Conservation (phyloP, 1,140 invertebrate species). For the Phortica variegata region DNA sequence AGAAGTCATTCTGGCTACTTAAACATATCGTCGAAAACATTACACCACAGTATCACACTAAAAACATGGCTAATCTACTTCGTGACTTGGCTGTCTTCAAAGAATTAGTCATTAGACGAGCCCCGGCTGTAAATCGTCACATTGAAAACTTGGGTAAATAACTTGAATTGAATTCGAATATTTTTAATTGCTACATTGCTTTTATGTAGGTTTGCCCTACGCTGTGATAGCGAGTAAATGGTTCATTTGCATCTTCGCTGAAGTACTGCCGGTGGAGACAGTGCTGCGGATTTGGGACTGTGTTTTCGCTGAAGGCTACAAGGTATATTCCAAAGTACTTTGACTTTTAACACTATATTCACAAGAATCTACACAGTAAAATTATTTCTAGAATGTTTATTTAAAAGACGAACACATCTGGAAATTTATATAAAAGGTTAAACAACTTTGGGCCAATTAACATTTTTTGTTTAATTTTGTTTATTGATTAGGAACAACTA, state of each 20-base stretch:
- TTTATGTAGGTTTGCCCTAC: slow-evolving; percentile 69
- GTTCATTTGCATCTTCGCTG: slow-evolving; percentile 91
- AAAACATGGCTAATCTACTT: slow-evolving; percentile 83
- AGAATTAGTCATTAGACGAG: slow-evolving; percentile 77
- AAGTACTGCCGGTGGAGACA: slow-evolving; percentile 89
- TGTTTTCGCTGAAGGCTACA: slow-evolving; percentile 90
- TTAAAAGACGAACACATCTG: neutral
- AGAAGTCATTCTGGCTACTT: slow-evolving; percentile 87
- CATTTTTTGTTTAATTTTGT: too few species aligned
- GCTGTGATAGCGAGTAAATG: slow-evolving; percentile 87
- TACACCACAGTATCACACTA: slow-evolving; percentile 84
- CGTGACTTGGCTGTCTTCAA: slow-evolving; percentile 85
- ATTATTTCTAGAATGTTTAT: too few species aligned
- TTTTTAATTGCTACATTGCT: neutral
- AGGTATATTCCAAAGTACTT: slow-evolving; percentile 62
- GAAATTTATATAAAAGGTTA: neutral
- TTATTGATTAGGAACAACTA: too few species aligned
- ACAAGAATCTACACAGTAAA: neutral
- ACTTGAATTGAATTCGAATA: neutral
- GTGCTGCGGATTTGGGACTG: slow-evolving; percentile 93
- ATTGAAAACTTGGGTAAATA: slow-evolving; percentile 67
- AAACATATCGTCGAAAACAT: slow-evolving; percentile 84
- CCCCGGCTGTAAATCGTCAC: slow-evolving; percentile 77
- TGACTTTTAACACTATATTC: neutral
- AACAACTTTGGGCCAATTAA: too few species aligned